Conservation (phyloP, 1,140 invertebrate genomes). For the Panulirus ornatus region DNA sequence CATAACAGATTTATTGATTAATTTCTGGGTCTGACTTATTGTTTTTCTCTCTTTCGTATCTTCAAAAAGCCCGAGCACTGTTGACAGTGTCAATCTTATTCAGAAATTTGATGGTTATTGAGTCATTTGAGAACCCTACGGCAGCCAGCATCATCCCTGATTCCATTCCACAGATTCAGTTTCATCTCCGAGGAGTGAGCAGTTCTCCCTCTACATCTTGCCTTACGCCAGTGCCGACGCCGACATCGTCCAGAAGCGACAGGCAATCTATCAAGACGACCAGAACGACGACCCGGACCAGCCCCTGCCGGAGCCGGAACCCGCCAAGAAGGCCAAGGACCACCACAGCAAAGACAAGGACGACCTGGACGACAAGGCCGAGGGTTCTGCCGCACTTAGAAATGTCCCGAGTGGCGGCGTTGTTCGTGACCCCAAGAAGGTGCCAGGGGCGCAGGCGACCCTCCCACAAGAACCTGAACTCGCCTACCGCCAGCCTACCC, state of each 20-base stretch:
- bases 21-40: background rate
- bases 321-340: background rate
- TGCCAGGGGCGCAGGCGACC: too few species aligned
- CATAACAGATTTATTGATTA: too few species aligned
- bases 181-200: background rate
- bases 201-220: constrained; percentile 33
- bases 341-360: background rate
- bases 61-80: background rate
- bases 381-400: background rate
- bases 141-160: background rate
- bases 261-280: constrained; percentile 8
- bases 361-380: background rate
- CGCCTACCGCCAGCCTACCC: background rate
- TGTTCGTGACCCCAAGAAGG: background rate
- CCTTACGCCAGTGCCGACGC: background rate
- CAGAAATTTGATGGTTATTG: background rate
- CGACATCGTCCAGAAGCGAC: constrained; percentile 36
- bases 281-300: background rate
- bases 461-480: background rate
- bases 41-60: too few species aligned
- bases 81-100: background rate
- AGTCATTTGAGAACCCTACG: background rate
- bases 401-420: too few species aligned
- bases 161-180: constrained; percentile 5
- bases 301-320: background rate